A percentile compares a stretch with the other conserved stretches of the same genome.
Conservation (phyloP, 2,797 vertebrate genomes). For the Leuciscus waleckii region DNA sequence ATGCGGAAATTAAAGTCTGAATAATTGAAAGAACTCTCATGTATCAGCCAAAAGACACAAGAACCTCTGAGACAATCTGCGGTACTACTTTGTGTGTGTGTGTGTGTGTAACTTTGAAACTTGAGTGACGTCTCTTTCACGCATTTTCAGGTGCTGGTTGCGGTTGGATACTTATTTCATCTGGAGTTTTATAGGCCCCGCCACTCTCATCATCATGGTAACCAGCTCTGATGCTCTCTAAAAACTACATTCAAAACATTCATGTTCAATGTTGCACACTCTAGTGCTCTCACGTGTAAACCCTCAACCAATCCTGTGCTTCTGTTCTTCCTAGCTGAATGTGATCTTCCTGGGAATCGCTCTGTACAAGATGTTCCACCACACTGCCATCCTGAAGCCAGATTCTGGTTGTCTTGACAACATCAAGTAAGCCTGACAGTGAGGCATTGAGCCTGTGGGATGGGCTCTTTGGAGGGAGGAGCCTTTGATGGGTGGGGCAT, state of each 20-base stretch:
- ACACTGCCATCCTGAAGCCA: constrained; percentile 97
- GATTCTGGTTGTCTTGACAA: constrained; percentile 99
- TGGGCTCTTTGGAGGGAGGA: not conserved
- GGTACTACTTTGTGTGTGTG: not conserved
- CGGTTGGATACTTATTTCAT: constrained; percentile 99
- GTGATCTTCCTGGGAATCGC: constrained; percentile 98
- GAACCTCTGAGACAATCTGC: not conserved
- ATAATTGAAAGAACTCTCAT: constrained; percentile 92
- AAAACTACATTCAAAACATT: not conserved
- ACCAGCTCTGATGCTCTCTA: not conserved
- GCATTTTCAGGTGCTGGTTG: constrained; percentile 91
- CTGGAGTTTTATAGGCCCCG: constrained; percentile 99
- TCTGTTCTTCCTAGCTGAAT: constrained; percentile 83
- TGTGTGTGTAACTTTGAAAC: not conserved
- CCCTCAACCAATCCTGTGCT: not conserved
- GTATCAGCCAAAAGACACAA: constrained; percentile 77
- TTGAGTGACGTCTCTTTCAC: not conserved
- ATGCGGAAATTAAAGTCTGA: constrained; percentile 92
- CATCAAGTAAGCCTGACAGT: constrained; percentile 92
- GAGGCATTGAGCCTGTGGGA: not conserved
- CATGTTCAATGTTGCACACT: not conserved
- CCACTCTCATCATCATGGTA: constrained; percentile 99
- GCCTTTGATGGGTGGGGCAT: not conserved
- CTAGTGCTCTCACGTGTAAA: not conserved
- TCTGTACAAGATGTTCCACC: constrained; percentile 99